phyloP scores from a whole-genome alignment of 2,888 invertebrate species.

The Ormyrus pomaceus region DNA sequence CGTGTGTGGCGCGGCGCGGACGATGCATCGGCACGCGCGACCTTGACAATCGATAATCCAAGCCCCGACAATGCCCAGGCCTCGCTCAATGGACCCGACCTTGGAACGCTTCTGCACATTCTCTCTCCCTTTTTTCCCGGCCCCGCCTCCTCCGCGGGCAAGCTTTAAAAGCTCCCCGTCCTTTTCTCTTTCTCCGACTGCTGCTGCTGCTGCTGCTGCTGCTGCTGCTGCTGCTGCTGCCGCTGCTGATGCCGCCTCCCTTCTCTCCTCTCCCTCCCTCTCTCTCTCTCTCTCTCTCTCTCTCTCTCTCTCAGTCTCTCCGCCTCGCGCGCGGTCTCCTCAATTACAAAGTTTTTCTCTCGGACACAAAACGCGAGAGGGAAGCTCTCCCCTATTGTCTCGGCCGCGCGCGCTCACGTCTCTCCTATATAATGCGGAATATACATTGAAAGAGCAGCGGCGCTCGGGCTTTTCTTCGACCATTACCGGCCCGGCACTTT shows the following conservation, averaged over 20 bases:
- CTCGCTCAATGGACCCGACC: slow-evolving; percentile 58
- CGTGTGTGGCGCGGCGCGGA: slow-evolving; percentile 29
- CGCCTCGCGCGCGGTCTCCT: neutral
- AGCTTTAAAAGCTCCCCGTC: too few relatives aligned
- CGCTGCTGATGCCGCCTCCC: too few relatives aligned
- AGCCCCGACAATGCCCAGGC: slow-evolving; percentile 50
- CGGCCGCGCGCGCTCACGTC: neutral
- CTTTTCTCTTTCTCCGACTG: too few relatives aligned
- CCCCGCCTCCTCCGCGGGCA: neutral
- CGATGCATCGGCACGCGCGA: slow-evolving; percentile 58
- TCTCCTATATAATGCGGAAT: neutral
- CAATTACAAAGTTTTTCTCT: neutral
- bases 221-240: too few relatives aligned
- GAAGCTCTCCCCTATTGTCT: neutral
- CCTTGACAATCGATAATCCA: slow-evolving; percentile 59
- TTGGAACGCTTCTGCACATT: slow-evolving; percentile 39
- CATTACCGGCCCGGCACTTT: too few relatives aligned
- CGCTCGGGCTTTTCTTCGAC: too few relatives aligned
- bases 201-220: too few relatives aligned
- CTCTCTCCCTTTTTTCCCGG: neutral
- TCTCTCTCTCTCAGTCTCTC: neutral
- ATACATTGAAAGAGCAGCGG: neutral
- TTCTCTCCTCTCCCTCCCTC: neutral
- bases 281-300: neutral
- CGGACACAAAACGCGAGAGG: too few relatives aligned